A percentile compares a stretch with the other conserved stretches of the same genome.
Conservation (phyloP, 2,797 vertebrate species). For the Chiroxiphia lanceolata region DNA sequence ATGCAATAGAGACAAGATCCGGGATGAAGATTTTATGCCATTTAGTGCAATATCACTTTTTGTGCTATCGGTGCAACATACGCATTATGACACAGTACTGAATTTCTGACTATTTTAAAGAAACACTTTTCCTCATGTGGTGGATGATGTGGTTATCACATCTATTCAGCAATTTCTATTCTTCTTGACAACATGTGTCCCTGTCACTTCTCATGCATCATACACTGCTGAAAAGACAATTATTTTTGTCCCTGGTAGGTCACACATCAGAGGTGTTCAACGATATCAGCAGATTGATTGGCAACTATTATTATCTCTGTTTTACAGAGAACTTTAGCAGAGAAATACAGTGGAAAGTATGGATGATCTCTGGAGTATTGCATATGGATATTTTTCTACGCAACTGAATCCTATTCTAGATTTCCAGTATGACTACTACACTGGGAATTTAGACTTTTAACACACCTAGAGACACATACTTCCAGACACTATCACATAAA, state of each 20-base stretch:
- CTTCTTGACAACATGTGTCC: neutral
- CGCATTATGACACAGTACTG: neutral
- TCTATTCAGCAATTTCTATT: neutral
- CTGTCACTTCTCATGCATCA: neutral
- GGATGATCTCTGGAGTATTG: neutral
- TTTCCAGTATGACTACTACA: neutral
- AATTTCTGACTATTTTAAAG: neutral
- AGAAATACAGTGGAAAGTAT: neutral
- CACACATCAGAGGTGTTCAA: neutral
- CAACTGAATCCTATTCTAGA: neutral
- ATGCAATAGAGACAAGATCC: neutral
- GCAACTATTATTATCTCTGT: neutral
- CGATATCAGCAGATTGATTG: neutral
- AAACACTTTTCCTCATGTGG: neutral
- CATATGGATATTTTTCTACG: neutral
- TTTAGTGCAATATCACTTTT: neutral
- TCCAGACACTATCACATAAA: neutral
- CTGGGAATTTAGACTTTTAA: neutral
- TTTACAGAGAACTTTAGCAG: neutral
- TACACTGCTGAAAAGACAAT: neutral
- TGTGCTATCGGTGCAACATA: neutral
- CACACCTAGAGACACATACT: accelerated
- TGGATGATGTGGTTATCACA: neutral
- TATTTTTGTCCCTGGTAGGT: neutral
- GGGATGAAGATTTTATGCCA: neutral